Base-by-base conservation (phyloP, 2,888 invertebrate species). In the Ephialtes manifestator region DNA sequence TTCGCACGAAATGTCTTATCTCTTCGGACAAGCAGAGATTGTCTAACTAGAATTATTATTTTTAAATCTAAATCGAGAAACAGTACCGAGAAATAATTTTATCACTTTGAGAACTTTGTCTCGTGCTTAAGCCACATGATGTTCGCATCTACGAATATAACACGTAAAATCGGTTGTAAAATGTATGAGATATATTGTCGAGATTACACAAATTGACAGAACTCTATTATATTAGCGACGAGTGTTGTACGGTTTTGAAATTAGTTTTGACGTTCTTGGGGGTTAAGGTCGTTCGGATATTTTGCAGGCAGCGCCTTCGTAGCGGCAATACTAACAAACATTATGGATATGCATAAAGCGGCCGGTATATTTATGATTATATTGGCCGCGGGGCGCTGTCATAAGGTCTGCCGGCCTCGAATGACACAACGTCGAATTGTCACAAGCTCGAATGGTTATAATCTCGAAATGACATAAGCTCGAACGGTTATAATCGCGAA, bases 261-360 rank as follows among this genome's bases (percentile, higher is more conserved):
- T 71, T 77, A 77, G 63, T 77, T 78, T 77, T 82, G 82, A 82
- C 77, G 76, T 46, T 53, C 53, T 20, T 8, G 7, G 53, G 20
- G 53, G 20, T 53, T 53, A 20, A 18, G 20, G 20, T 8, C 53
- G 53, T 13, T 1, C 24, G 1, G 24, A 2, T 24, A 24, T 24
- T 24, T 24, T 1, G 24, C 24, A 24, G 24, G 24, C 24, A 24
- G 24, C 24, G 24, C 24, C 24, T 1, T 24, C 24, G 24, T 2
- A 24, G 24, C 24, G 24, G 24, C 24, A 24, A 24, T 24, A 24
- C 24, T 1, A 24, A 2, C 24, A 24, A 24, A 24, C 24, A 24
- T 24, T 24, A 24, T 24, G 24, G 2, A 24, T 2, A 2, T 24
- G 24, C 2, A 24, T 24, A 24, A 24, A 24, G 24, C 24, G 2